Conservation (phyloP, 2,888 invertebrate species). For the Cetonia aurata region DNA sequence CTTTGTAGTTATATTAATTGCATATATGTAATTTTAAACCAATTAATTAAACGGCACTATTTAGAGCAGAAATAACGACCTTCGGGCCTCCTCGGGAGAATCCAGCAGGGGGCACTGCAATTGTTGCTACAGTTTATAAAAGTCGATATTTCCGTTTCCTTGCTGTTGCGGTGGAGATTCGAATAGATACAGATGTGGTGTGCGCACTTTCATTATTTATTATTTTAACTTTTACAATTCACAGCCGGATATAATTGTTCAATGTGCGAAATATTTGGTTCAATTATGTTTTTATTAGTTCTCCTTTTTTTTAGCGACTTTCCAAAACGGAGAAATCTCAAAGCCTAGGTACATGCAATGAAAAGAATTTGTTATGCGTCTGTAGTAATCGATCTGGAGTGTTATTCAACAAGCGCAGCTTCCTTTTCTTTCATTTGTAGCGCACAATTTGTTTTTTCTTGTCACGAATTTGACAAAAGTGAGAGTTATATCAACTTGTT, state of each 20-base stretch:
- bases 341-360: conserved; percentile 10
- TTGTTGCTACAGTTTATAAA: too few relatives aligned
- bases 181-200: neutral
- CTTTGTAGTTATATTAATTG: conserved; percentile 15
- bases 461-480: conserved; percentile 17
- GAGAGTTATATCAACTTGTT: neutral
- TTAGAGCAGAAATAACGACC: conserved; percentile 36
- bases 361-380: conserved; percentile 10
- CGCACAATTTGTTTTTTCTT: conserved; percentile 11
- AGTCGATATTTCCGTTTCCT: neutral
- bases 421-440: neutral
- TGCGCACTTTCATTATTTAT: conserved; percentile 11
- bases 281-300: neutral
- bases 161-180: neutral
- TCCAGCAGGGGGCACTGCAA: too few relatives aligned
- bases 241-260: conserved; percentile 6
- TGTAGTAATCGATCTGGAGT: neutral
- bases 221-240: conserved; percentile 26
- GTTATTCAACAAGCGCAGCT: conserved; percentile 13
- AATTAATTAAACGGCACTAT: conserved; percentile 30
- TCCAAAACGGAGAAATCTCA: conserved; percentile 30
- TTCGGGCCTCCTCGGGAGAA: too few relatives aligned
- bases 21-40: conserved; percentile 29
- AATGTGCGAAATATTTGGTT: conserved; percentile 15
- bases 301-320: neutral